phyloP scores from a whole-genome alignment of 2,113 vertebrate species.

The Hoplias malabaricus region DNA sequence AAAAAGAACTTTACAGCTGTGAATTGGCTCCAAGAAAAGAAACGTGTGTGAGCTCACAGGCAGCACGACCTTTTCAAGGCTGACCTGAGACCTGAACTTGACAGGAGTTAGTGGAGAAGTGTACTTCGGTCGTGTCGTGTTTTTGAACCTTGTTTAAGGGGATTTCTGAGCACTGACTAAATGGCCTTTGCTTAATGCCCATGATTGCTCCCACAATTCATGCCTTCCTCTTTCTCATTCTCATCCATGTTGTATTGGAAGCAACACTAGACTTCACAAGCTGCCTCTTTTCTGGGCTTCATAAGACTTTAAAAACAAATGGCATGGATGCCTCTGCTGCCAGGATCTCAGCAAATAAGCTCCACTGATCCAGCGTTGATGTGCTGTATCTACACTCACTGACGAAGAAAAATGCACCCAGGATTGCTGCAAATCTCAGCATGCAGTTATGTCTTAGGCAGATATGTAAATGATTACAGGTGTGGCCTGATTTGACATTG shows the following conservation, averaged over 20 bases:
- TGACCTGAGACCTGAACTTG: slow-evolving; percentile 2
- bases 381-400: neutral
- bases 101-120: neutral
- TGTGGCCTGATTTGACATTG: too few species aligned
- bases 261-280: neutral
- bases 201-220: neutral
- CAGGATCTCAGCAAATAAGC: neutral
- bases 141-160: neutral
- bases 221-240: neutral
- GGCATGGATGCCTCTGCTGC: neutral
- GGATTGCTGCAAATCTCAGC: too few species aligned
- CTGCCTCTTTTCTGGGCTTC: neutral
- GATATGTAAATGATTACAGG: too few species aligned
- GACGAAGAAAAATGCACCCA: too few species aligned
- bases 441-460: too few species aligned
- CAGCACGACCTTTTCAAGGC: neutral
- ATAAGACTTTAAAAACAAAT: neutral
- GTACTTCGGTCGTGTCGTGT: neutral
- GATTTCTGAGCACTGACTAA: neutral
- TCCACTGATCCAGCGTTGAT: too few species aligned
- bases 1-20: neutral
- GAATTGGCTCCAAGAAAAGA: neutral
- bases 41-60: neutral
- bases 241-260: neutral
- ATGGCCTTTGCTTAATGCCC: neutral